A percentile compares a stretch with the other conserved stretches of the same genome.
phyloP scores from a whole-genome alignment of 2,797 vertebrate species.

The Sphenodon punctatus region DNA sequence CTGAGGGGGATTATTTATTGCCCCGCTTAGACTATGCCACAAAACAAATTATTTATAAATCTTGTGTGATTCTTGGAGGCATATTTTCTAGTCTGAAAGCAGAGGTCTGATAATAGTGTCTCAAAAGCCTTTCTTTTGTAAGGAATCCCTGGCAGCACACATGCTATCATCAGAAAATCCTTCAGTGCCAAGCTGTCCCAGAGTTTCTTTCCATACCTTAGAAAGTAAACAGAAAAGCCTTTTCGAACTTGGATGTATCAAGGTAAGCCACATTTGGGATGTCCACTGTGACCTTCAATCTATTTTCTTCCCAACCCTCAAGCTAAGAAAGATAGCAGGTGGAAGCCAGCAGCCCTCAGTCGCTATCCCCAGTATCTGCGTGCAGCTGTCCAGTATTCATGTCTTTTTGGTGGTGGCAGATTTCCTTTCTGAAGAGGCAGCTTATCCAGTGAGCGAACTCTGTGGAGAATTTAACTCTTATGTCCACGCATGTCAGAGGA shows the following conservation, averaged over 20 bases:
- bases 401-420: not conserved
- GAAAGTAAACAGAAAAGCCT: not conserved
- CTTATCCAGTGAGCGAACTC: not conserved
- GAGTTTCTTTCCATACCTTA: not conserved
- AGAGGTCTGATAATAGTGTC: not conserved
- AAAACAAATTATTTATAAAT: not conserved
- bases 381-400: not conserved
- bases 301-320: not conserved
- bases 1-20: constrained; percentile 17
- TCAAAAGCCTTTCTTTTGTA: not conserved
- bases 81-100: not conserved
- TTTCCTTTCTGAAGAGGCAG: not conserved
- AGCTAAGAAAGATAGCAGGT: not conserved
- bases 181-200: not conserved
- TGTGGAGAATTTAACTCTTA: not conserved
- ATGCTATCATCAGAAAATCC: not conserved
- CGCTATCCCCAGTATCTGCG: not conserved
- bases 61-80: not conserved
- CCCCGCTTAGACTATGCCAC: not conserved
- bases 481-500: too few species aligned
- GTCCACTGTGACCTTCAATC: not conserved
- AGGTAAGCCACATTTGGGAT: not conserved
- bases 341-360: not conserved
- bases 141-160: not conserved
- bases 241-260: not conserved